phyloP scores from a whole-genome alignment of 1,140 invertebrate genomes.

The Phymorhynchus buccinoides region DNA sequence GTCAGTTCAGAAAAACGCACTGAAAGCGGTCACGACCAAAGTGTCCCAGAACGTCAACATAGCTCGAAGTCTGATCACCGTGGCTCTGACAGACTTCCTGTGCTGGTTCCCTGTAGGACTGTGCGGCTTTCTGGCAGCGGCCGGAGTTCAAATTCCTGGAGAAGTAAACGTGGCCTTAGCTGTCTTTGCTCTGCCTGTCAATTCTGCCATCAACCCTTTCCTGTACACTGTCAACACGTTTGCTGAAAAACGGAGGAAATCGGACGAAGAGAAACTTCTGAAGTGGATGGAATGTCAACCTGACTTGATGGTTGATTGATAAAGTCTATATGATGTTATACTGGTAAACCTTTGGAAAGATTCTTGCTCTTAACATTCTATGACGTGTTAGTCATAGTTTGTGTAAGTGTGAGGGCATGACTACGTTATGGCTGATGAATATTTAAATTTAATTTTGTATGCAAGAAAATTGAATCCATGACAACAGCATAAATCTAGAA shows the following conservation, averaged over 20 bases:
- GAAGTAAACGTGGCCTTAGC: constrained; percentile 51
- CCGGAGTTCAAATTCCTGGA: constrained; percentile 34
- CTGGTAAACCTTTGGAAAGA: no score
- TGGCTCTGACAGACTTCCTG: constrained; percentile 43
- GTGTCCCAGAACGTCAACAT: constrained; percentile 34
- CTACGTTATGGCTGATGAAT: no score
- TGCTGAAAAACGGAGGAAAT: neutral
- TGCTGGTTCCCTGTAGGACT: constrained; percentile 41
- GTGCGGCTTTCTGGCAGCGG: constrained; percentile 39
- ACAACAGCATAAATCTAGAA: no score
- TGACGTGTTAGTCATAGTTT: no score
- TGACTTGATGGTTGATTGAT: no score
- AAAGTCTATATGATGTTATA: no score
- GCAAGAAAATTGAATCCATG: no score
- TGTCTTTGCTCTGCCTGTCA: constrained; percentile 52
- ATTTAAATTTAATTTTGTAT: no score
- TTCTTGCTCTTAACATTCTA: no score
- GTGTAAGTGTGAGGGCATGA: no score
- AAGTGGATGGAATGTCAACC: neutral
- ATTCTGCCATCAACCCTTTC: constrained; percentile 56
- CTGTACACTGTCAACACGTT: constrained; percentile 48
- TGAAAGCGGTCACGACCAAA: neutral
- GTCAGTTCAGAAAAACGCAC: constrained; percentile 23
- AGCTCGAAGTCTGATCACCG: constrained; percentile 41
- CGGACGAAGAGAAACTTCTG: neutral